These are phyloP conservation scores for Vulpes lagopus DNA, from an alignment of 2,113 vertebrate genomes.

Conservation along the genomic window DNA sequence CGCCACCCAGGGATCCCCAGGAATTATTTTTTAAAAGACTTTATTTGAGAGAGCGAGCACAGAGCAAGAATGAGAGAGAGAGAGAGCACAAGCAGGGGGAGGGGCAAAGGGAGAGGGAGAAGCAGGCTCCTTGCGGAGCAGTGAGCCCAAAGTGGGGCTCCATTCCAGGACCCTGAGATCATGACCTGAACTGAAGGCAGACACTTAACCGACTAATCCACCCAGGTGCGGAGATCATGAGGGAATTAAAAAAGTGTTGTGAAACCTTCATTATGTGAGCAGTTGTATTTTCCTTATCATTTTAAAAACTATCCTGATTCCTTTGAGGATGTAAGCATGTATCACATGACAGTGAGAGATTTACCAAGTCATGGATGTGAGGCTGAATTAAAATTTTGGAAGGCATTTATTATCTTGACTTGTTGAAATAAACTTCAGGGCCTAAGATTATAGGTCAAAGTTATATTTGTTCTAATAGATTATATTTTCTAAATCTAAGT, in stretches of 20 bases:
- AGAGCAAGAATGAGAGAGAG: no score
- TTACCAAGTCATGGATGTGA: not conserved
- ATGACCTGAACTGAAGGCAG: no score
- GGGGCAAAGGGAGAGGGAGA: no score
- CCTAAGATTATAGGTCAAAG: not conserved
- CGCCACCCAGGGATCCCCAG: no score
- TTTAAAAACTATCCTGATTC: not conserved
- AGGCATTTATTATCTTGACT: slow-evolving; percentile 8
- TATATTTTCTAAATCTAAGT: not conserved
- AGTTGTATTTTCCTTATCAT: not conserved
- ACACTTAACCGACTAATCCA: no score
- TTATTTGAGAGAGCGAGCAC: no score
- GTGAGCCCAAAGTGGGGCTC: no score
- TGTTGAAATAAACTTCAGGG: not conserved
- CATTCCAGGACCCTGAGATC: no score
- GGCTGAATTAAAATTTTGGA: not conserved
- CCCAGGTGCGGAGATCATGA: no score
- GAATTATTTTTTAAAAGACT: not conserved
- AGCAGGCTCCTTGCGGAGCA: no score
- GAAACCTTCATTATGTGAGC: not conserved
- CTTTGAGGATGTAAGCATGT: not conserved
- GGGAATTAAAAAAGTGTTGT: not conserved
- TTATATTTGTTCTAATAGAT: not conserved
- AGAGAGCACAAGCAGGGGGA: no score
- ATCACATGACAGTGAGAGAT: not conserved